Evolutionary conservation across 2,797 vertebrate species (phyloP), one percentile per base, ranked within the genome.

Genomic region (Lycodopsis pacificus): DNA sequence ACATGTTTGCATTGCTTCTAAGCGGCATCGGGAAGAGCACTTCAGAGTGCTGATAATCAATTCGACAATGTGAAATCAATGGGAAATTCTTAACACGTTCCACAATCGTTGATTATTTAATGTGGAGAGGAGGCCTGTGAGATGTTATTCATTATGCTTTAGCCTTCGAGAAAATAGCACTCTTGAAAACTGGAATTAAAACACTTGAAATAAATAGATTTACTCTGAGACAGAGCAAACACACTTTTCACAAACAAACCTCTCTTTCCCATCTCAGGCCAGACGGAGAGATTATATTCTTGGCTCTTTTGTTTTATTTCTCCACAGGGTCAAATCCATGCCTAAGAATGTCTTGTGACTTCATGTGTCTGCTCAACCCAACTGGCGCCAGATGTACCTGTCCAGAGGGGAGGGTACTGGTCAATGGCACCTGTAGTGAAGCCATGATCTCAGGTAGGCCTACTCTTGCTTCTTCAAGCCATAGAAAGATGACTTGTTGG

Each of bases 291-390:
- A 83, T 79, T 71, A 72, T 74, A 30, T 42, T 58, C 30, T 79
- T 40, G 49, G 15, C 57, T 59, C 32, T 51, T 49, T 54, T 46
- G 44, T 54, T 38, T 20, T 7, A 1, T 83, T 30, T 79, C 63
- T 80, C 71, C 7, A 80, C 90, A 99, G 98, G 96, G 44, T 94
- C 96, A 59, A 99, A 99, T 89, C 97, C 98, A 0, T 99, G 98
- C 86, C 90, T 96, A 87, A 95, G 95, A 72, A 95, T 97, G 93
- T 94, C 90, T 0, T 99, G 98, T 86, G 97, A 98, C 71, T 99
- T 98, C 88, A 97, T 99, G 93, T 99, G 98, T 92, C 94, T 99
- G 78, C 96, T 99, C 44, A 99, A 98, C 89, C 98, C 98, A 71
- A 94, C 92, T 68, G 98, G 98, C 36, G 97, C 97, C 80, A 95